Conservation (phyloP, 2,797 vertebrate genomes). For the Epinephelus awoara region DNA sequence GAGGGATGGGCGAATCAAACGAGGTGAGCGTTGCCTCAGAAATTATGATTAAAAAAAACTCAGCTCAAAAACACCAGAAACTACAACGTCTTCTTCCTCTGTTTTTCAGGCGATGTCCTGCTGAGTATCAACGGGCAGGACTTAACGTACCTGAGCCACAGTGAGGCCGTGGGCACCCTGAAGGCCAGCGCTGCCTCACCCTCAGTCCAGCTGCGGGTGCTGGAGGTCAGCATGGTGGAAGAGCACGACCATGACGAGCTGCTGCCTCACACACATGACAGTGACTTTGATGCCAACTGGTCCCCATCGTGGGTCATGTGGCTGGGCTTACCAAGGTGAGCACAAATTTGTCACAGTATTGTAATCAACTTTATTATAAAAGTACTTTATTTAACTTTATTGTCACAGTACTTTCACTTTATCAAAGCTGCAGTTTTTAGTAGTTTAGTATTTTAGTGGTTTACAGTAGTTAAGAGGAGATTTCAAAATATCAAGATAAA, state of each 20-base stretch:
- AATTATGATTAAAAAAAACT: not conserved
- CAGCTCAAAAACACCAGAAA: not conserved
- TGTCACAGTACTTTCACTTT: no score
- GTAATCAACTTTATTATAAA: no score
- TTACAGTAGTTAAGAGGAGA: no score
- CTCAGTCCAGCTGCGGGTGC: constrained; percentile 91
- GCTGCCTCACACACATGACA: constrained; percentile 91
- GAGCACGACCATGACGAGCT: constrained; percentile 89
- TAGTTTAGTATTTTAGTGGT: no score
- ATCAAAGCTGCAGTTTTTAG: no score
- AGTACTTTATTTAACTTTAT: no score
- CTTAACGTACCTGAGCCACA: constrained; percentile 95
- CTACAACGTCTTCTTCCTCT: not conserved
- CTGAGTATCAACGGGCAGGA: constrained; percentile 97
- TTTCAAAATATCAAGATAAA: no score
- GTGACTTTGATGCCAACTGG: constrained; percentile 97
- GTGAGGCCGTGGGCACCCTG: constrained; percentile 96
- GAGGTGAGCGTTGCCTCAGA: constrained; percentile 84
- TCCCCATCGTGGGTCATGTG: constrained; percentile 99
- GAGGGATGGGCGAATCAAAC: constrained; percentile 95
- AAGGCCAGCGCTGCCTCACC: constrained; percentile 95
- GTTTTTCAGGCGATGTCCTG: constrained; percentile 91
- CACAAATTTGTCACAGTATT: not conserved
- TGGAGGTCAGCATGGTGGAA: constrained; percentile 94
- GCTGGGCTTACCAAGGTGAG: constrained; percentile 96